Evolutionary conservation across 1,140 invertebrate species (phyloP), one percentile per base, ranked within the genome.

Genomic region (Helicoverpa armigera): DNA sequence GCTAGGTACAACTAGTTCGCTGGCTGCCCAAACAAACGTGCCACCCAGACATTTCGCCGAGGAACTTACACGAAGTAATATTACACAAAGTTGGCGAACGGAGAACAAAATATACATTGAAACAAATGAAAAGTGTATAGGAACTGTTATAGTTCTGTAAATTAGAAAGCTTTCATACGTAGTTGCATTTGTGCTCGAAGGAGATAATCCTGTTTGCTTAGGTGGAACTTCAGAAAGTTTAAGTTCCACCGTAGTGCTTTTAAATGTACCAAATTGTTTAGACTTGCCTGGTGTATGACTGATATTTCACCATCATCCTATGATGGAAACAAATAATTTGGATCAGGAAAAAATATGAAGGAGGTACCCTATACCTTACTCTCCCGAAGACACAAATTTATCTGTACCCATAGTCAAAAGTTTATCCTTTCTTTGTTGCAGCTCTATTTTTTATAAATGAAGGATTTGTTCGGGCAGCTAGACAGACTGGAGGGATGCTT

Each of bases 401-500:
- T n/a, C 5, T 5, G 35, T 7, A 43, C 4, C 35, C 4, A 43
- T 54, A 4, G 53, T 14, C 2, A 14, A 54, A 54, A 54, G 53
- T 54, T 54, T 54, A 54, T 43, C 35, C 3, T 1, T 23, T 43
- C 35, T 43, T 43, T 43, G 5, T 43, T 43, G 35, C 7, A 43
- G n/a, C 5, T 43, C 7, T 43, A 43, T 43, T 43, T 7, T 43
- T 43, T 43, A 7, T 35, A 35, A 3, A 35, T 7, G 35, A 14
- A 18, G 13, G 14, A 48, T 12, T 63, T 76, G 73, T 76, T 63
- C 73, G 73, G 73, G 73, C 58, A 76, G 74, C 74, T n/a, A 48
- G 43, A 50, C 35, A 43, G 51, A 16, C 18, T 23, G 53, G 50
- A 53, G 16, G 29, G 61, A 18, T 77, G 86, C 94, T 95, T 94